Conservation (phyloP, 1,140 invertebrate species). For the Trigoniulus corallinus region DNA sequence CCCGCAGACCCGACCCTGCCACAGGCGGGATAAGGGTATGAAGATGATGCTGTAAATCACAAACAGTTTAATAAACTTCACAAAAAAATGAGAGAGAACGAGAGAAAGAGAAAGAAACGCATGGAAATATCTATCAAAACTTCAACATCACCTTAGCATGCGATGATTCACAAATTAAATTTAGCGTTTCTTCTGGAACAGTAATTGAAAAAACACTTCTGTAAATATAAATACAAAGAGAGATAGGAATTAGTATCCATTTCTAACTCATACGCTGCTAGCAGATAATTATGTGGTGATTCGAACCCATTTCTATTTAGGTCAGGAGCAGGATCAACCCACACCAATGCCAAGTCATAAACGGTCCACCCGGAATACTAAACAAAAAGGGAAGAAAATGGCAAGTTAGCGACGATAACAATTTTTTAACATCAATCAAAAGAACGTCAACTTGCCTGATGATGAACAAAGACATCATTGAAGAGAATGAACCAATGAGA, state of each 20-base stretch:
- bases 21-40: no score
- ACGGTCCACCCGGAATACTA: constrained; percentile 37
- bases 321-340: constrained; percentile 49
- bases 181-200: constrained; percentile 58
- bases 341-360: constrained; percentile 53
- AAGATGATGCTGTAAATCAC: no score
- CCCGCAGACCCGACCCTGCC: no score
- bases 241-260: no score
- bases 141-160: constrained; percentile 36
- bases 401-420: constrained; percentile 1
- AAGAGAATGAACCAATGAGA: constrained; percentile 47
- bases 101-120: neutral
- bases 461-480: constrained; percentile 27
- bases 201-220: constrained; percentile 47
- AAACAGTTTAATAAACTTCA: no score
- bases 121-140: neutral
- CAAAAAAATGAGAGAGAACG: no score
- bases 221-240: constrained; percentile 23
- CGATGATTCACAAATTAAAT: constrained; percentile 41
- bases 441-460: constrained; percentile 17
- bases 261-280: neutral
- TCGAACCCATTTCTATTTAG: constrained; percentile 22
- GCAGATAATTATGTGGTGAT: neutral
- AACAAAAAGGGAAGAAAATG: constrained; percentile 1
- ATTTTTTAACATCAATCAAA: neutral